Evolutionary conservation across 2,113 vertebrate species (phyloP), one percentile per base, ranked within the genome.

Genomic region (Lutjanus erythropterus): DNA sequence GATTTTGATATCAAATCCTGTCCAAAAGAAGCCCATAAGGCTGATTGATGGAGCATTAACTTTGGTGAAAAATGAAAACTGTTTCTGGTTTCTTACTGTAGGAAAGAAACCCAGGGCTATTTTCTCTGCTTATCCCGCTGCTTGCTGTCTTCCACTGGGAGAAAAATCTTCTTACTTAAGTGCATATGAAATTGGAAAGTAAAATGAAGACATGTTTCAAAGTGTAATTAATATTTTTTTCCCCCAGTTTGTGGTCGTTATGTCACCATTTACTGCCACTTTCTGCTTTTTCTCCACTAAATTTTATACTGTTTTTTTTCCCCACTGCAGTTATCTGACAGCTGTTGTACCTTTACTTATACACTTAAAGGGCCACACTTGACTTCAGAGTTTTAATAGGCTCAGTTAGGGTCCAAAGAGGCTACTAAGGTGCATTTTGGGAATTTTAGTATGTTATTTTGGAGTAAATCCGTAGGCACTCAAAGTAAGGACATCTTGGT

Each of bases 41-140:
- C 41, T 78, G 75, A 77, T 7, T 67, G 71, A 80, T 83, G 71
- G 69, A 21, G 29, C 59, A 65, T 81, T 74, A 35, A 53, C 7
- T 56, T 52, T 8, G 10, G 58, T 29, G 66, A 33, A 42, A 68
- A 62, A 76, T 39, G 1, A 11, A 35, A 39, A n/a, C 6, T 1
- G 6, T 37, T 70, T 62, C 39, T 60, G 50, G 33, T 59, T 75
- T 59, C 33, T 53, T 8, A 10, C 21, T 39, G 39, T 50, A 9
- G 58, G 39, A 15, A 35, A n/a, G 35, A 67, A 46, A 52, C 52
- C 4, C 27, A 9, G 18, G 16, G 46, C 29, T 2, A 6, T 31
- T 10, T 39, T 62, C 29, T 31, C 12, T n/a, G 23, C 18, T 39
- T n/a, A 41, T 35, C 15, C 29, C 9, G 7, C 35, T 5, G 18